Evolutionary conservation across 2,797 vertebrate genomes (phyloP).

Genomic region (Oryzias sinensis): DNA sequence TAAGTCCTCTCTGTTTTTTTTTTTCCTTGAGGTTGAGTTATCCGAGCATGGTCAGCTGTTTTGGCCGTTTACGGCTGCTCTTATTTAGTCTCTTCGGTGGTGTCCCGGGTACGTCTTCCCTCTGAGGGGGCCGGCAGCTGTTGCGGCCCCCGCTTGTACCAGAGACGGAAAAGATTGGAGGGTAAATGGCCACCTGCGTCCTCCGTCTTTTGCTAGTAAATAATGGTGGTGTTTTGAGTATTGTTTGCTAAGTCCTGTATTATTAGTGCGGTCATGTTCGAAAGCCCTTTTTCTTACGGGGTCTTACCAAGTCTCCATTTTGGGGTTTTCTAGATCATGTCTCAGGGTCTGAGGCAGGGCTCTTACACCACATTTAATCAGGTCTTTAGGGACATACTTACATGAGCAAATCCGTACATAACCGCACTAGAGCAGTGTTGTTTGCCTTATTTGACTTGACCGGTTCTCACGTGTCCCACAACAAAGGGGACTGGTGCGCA

Average conservation of each 20-base stretch:
- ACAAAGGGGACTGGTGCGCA: too few species aligned
- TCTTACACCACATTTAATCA: too few species aligned
- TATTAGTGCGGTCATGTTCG: constrained; percentile 38
- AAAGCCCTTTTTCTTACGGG: neutral
- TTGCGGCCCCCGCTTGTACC: constrained; percentile 52
- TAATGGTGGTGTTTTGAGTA: constrained; percentile 45
- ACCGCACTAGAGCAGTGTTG: too few species aligned
- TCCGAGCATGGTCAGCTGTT: constrained; percentile 78
- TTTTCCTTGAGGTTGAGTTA: constrained; percentile 34
- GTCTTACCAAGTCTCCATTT: too few species aligned
- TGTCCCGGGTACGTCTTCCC: constrained; percentile 32
- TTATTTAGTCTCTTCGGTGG: constrained; percentile 58
- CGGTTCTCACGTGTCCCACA: too few species aligned
- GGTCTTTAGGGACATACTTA: too few species aligned
- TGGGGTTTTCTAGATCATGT: too few species aligned
- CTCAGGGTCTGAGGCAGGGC: too few species aligned
- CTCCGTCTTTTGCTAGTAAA: constrained; percentile 40
- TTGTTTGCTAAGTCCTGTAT: constrained; percentile 47
- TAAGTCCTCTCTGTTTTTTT: constrained; percentile 31
- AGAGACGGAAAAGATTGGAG: constrained; percentile 23
- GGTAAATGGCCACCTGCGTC: constrained; percentile 54
- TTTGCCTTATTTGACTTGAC: too few species aligned
- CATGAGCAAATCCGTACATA: too few species aligned
- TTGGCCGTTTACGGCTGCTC: constrained; percentile 64
- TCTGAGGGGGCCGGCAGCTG: constrained; percentile 69